Base-by-base conservation (phyloP, 2,797 vertebrate genomes). In the Salmo trutta region DNA sequence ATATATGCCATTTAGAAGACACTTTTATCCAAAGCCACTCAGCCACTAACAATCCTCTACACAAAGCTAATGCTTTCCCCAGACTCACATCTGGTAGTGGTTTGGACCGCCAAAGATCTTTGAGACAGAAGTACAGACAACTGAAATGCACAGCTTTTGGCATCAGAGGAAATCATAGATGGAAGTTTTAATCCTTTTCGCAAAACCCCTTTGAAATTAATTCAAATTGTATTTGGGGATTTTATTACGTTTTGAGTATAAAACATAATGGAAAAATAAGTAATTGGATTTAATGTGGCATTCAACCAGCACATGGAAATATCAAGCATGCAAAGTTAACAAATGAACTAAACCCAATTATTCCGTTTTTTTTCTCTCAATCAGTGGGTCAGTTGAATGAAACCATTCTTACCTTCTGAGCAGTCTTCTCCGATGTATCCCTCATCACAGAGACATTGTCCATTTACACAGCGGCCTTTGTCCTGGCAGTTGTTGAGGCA, bases 401-500 rank as follows among this genome's bases (percentile, higher is more conserved):
- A 29, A 41, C 21, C n/a, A 17, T 69, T 52, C 90, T 74, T 88
- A 97, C 96, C 96, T 75, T 93, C 83, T 0, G 94, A 94, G 87
- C 98, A 99, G 90, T 97, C 96, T 0, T 93, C 87, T 1, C 96
- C 95, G 0, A 89, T 87, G 90, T 95, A 96, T 36, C 97, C 97
- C 0, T 97, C 95, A 0, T 96, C 94, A 3, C 98, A 95, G 73
- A 92, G 47, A 5, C 95, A 95, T 76, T 51, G 90, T 0, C 93
- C 93, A 0, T 90, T 59, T 29, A 91, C 85, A 2, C 95, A 95
- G 51, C 79, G 87, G 2, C 95, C 94, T 53, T 65, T 88, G 72
- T 86, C 84, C 17, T 84, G 92, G 82, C 98, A 99, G 82, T 95
- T 91, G 0, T 91, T 91, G 0, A 92, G 93, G 70, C 96, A 97